Evolutionary conservation across 2,113 vertebrate species (phyloP).

Genomic region (Chaetorhynchus papuensis): DNA sequence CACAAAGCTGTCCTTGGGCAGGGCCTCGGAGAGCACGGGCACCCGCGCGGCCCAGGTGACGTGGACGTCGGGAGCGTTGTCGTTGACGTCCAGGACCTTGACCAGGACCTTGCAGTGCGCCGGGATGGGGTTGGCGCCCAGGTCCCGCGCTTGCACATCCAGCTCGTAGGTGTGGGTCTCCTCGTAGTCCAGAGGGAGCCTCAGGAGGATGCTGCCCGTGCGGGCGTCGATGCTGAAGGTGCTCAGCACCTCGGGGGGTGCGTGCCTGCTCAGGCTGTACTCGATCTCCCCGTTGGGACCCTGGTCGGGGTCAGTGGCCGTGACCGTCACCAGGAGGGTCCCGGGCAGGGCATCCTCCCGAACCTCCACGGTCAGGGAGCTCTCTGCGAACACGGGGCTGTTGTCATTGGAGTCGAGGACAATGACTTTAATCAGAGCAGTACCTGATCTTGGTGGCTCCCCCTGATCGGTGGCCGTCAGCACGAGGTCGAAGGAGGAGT

Average conservation of each 20-base stretch:
- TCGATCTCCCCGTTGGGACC: conserved; percentile 89
- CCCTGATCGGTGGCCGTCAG: conserved; percentile 86
- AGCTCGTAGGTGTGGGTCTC: conserved; percentile 78
- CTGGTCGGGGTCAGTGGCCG: conserved; percentile 86
- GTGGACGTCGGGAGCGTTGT: conserved; percentile 84
- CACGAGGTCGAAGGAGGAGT: conserved; percentile 78
- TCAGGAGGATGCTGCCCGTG: conserved; percentile 77
- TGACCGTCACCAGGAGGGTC: conserved; percentile 82
- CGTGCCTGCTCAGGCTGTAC: conserved; percentile 85
- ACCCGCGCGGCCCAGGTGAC: conserved; percentile 78
- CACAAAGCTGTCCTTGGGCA: conserved; percentile 82
- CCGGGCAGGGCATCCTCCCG: conserved; percentile 80
- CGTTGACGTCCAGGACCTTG: conserved; percentile 84
- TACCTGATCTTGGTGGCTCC: conserved; percentile 82
- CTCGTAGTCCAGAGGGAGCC: conserved; percentile 82
- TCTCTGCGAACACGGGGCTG: conserved; percentile 85
- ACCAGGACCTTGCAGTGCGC: conserved; percentile 87
- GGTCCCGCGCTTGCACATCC: conserved; percentile 85
- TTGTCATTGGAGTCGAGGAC: conserved; percentile 94
- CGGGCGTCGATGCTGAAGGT: conserved; percentile 79
- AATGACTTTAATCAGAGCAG: conserved; percentile 79
- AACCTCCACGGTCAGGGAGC: conserved; percentile 75
- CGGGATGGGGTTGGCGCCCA: conserved; percentile 85
- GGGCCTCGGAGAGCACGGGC: conserved; percentile 79
- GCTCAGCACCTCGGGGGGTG: conserved; percentile 73